These are phyloP conservation scores for Saccostrea echinata DNA, from an alignment of 1,140 invertebrate species.

Conservation along the genomic window DNA sequence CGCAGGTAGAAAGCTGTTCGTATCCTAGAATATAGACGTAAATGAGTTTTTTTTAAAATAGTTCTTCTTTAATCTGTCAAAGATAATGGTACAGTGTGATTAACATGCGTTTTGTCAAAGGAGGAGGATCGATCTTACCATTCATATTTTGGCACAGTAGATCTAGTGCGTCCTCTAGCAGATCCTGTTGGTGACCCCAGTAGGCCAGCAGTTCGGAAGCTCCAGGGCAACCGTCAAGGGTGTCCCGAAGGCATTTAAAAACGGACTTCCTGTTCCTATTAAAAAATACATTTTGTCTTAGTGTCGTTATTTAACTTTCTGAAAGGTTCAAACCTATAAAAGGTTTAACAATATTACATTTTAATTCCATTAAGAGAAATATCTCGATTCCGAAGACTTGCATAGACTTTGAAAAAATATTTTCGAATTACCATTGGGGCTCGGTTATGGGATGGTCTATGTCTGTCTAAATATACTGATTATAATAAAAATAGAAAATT, in stretches of 20 bases:
- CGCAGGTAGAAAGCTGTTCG: not conserved
- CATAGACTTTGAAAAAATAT: too few species aligned
- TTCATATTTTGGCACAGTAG: slow-evolving; percentile 53
- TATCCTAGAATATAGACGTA: not conserved
- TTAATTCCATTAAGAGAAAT: too few species aligned
- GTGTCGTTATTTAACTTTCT: not conserved
- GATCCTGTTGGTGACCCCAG: slow-evolving; percentile 58
- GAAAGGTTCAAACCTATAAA: too few species aligned
- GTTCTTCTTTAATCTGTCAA: not conserved
- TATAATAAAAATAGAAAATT: too few species aligned
- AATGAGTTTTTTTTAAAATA: not conserved
- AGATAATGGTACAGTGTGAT: not conserved
- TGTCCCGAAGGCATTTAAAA: slow-evolving; percentile 47
- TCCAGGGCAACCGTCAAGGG: slow-evolving; percentile 45
- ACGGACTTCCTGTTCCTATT: slow-evolving; percentile 49
- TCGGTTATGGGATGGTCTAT: too few species aligned
- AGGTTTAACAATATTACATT: too few species aligned
- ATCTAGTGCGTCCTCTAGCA: slow-evolving; percentile 43
- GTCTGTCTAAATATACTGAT: too few species aligned
- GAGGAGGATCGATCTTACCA: slow-evolving; percentile 34
- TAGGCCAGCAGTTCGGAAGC: slow-evolving; percentile 45
- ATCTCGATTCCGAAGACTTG: too few species aligned
- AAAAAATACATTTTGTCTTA: not conserved
- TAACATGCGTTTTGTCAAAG: not conserved
- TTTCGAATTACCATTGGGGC: too few species aligned